A percentile compares a stretch with the other conserved stretches of the same genome.
Conservation (phyloP, 2,113 vertebrate species). For the Patagioenas fasciata region DNA sequence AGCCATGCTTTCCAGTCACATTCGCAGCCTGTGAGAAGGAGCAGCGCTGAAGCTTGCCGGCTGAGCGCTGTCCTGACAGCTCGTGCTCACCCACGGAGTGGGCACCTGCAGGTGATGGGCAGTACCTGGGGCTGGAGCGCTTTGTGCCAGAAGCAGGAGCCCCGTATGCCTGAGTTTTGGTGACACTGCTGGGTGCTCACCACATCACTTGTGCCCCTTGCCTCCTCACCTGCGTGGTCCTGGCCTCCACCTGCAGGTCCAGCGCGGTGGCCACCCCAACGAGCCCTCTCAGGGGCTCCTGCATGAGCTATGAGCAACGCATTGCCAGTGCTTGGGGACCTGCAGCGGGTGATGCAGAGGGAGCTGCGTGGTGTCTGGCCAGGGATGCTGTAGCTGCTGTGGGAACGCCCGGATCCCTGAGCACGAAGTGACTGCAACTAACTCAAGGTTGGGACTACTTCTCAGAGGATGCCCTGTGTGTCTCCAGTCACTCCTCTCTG, state of each 20-base stretch:
- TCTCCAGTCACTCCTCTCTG: background rate
- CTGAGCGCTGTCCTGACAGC: background rate
- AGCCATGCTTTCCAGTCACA: constrained; percentile 70
- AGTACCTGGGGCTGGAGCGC: background rate
- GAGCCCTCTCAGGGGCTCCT: background rate
- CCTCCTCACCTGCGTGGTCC: background rate
- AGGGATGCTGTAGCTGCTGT: background rate
- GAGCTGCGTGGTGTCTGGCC: background rate
- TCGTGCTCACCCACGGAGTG: background rate
- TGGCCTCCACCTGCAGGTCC: background rate
- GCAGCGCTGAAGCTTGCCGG: background rate
- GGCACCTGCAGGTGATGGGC: background rate
- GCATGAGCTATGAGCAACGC: background rate
- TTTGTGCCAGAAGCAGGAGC: background rate
- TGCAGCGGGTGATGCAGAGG: background rate
- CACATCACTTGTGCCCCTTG: background rate
- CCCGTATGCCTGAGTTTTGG: background rate
- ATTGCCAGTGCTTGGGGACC: background rate
- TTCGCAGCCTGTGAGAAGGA: constrained; percentile 45
- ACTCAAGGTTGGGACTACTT: constrained; percentile 16
- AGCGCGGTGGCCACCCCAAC: background rate
- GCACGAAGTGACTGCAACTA: constrained; percentile 32
- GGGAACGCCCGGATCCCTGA: background rate
- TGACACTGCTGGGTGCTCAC: background rate
- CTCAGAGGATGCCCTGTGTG: constrained; percentile 14